Percentiles rank a stretch among this genome's conserved stretches.
phyloP scores from a whole-genome alignment of 2,888 invertebrate species.

The Apotomis turbidana region DNA sequence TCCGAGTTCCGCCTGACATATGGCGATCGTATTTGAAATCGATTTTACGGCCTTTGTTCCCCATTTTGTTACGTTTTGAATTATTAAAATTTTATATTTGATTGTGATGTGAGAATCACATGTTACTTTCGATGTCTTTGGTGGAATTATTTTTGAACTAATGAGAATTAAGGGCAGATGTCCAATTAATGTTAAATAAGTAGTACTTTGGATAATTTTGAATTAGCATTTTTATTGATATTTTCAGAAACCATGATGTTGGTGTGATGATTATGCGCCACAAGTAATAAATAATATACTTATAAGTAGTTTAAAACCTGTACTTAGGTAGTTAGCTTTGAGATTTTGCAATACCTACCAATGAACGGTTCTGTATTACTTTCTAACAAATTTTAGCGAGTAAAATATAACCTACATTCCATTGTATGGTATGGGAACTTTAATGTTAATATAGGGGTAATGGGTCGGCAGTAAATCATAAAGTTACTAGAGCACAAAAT shows the following conservation, averaged over 20 bases:
- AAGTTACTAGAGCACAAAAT: slow-evolving; percentile 30
- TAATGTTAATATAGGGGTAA: not conserved
- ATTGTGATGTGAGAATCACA: slow-evolving; percentile 52
- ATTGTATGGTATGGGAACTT: not conserved
- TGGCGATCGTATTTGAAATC: slow-evolving; percentile 52
- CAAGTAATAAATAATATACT: no score
- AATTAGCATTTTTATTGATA: slow-evolving; percentile 4
- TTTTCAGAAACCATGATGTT: not conserved
- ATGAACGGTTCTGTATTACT: no score
- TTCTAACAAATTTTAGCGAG: no score
- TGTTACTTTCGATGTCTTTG: slow-evolving; percentile 29
- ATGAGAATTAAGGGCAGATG: slow-evolving; percentile 32
- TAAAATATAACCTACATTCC: not conserved
- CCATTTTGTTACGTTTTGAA: slow-evolving; percentile 26
- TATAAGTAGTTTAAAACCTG: no score
- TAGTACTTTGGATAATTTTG: slow-evolving; percentile 2
- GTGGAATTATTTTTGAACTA: slow-evolving; percentile 9
- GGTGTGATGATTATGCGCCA: no score
- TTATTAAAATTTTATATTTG: slow-evolving; percentile 45
- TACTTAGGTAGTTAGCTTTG: no score
- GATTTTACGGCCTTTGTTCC: slow-evolving; percentile 49
- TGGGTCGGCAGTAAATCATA: slow-evolving; percentile 1
- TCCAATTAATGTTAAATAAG: slow-evolving; percentile 16
- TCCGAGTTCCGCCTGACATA: slow-evolving; percentile 45
- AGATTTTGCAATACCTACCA: no score